Evolutionary conservation across 2,113 vertebrate species (phyloP).

Genomic region (Poecilia latipinna): DNA sequence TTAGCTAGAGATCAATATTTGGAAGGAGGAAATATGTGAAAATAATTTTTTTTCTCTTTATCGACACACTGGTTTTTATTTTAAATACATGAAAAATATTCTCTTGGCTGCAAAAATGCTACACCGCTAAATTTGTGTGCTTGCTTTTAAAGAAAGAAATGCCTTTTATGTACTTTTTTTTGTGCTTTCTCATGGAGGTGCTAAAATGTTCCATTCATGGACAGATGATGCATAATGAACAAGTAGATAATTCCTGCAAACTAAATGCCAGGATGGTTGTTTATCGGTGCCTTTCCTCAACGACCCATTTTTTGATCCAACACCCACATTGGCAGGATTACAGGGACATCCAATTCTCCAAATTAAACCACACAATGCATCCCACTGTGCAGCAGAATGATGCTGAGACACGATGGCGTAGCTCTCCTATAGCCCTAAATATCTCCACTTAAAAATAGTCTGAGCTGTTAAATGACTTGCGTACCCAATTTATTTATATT

Average conservation of each 20-base stretch:
- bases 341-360: slow-evolving; percentile 10
- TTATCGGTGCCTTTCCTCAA: neutral
- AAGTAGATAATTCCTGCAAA: neutral
- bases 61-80: no score
- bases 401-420: neutral
- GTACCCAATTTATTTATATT: neutral
- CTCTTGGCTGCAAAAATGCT: neutral
- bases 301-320: slow-evolving; percentile 12
- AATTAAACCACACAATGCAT: slow-evolving; percentile 6
- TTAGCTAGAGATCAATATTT: no score
- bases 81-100: no score
- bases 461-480: neutral
- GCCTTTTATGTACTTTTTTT: neutral
- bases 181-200: neutral
- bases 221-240: neutral
- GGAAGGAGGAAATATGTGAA: no score
- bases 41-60: no score
- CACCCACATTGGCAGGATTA: slow-evolving; percentile 16
- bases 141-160: neutral
- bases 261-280: slow-evolving; percentile 7
- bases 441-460: slow-evolving; percentile 2
- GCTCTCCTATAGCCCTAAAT: neutral
- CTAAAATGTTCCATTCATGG: neutral
- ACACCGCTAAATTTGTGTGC: neutral
- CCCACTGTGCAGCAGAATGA: slow-evolving; percentile 1